A percentile compares a stretch with the other conserved stretches of the same genome.
phyloP scores from a whole-genome alignment of 2,113 vertebrate genomes.

The Felis chaus region DNA sequence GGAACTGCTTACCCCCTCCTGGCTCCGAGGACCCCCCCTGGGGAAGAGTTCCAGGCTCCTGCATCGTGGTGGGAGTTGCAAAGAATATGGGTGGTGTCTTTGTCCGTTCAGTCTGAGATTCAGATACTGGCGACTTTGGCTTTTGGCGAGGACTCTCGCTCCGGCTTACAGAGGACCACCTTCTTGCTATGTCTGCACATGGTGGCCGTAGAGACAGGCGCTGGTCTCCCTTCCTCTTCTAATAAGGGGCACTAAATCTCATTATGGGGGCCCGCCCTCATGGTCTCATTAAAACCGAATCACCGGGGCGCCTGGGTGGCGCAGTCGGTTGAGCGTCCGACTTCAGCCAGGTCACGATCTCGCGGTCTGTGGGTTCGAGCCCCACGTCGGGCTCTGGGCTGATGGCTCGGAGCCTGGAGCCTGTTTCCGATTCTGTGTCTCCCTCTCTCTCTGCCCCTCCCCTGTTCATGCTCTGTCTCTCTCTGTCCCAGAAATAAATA shows the following conservation, averaged over 20 bases:
- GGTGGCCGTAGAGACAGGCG: background rate
- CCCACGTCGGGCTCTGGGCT: no score
- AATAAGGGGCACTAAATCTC: background rate
- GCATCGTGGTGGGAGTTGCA: background rate
- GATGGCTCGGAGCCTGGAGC: no score
- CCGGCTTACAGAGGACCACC: background rate
- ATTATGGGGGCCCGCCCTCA: background rate
- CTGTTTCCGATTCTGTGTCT: no score
- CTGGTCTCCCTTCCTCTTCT: background rate
- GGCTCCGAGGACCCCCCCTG: accelerated
- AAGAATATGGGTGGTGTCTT: background rate
- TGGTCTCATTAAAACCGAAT: background rate
- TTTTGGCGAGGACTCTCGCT: background rate
- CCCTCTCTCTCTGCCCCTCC: no score
- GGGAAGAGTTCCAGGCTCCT: background rate
- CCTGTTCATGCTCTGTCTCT: no score
- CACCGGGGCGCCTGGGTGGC: no score
- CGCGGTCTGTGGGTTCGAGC: no score
- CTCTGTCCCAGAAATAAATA: no score
- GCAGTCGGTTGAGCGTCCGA: no score
- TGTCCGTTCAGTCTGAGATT: background rate
- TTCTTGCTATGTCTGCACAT: background rate
- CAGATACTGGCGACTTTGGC: background rate
- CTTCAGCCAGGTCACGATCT: no score
- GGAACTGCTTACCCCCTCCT: background rate